Conservation (phyloP, 1,140 invertebrate species). For the Pollicipes pollicipes region DNA sequence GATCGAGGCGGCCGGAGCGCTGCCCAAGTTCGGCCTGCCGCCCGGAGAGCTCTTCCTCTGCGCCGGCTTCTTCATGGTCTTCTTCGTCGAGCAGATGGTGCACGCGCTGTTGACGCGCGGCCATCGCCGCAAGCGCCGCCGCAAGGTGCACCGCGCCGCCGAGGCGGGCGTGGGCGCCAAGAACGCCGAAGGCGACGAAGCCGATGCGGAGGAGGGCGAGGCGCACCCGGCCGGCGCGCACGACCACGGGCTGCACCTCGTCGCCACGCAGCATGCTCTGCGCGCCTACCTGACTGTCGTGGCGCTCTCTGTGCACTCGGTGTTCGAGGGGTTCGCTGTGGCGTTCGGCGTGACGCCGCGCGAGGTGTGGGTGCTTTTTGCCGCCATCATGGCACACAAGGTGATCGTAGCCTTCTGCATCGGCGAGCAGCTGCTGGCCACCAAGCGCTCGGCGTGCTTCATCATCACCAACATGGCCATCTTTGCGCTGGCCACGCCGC, state of each 20-base stretch:
- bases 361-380: slow-evolving; percentile 25
- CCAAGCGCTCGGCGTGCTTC: slow-evolving; percentile 17
- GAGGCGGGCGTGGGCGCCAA: not conserved
- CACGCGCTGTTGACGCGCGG: slow-evolving; percentile 16
- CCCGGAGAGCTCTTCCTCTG: slow-evolving; percentile 27
- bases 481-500: slow-evolving; percentile 16
- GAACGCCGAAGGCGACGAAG: not conserved
- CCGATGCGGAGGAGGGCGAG: not conserved
- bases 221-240: not conserved
- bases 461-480: slow-evolving; percentile 13
- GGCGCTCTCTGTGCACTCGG: slow-evolving; percentile 34
- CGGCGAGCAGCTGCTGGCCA: slow-evolving; percentile 31
- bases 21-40: slow-evolving; percentile 20
- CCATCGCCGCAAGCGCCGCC: not conserved
- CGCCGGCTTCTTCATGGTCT: slow-evolving; percentile 29
- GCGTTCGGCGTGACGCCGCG: slow-evolving; percentile 19
- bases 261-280: slow-evolving; percentile 15
- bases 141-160: not conserved
- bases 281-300: slow-evolving; percentile 27
- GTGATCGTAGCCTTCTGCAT: slow-evolving; percentile 38
- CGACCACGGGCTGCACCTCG: not conserved
- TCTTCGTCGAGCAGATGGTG: slow-evolving; percentile 27
- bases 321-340: slow-evolving; percentile 33
- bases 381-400: slow-evolving; percentile 33
- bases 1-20: slow-evolving; percentile 4